These are phyloP conservation scores for Tigriopus japonicus DNA, from an alignment of 1,140 invertebrate species.

Conservation along the genomic window DNA sequence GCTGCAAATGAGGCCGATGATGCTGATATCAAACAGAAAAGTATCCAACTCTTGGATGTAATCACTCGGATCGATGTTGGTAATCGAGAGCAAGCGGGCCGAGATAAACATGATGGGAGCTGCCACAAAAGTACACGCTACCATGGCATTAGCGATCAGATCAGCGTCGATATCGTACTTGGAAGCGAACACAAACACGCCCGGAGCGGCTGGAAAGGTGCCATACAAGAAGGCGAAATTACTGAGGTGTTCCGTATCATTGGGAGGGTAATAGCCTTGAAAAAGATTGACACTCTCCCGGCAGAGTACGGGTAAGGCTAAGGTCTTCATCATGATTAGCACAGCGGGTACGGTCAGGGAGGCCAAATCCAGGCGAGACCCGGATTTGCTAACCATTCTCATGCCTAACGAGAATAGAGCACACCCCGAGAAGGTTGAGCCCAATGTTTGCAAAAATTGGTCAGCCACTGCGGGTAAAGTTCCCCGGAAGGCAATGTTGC, in stretches of 20 bases:
- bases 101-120: constrained; percentile 88
- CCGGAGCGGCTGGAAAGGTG: constrained; percentile 81
- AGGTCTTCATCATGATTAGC: constrained; percentile 73
- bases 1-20: not conserved
- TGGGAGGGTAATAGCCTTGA: constrained; percentile 31
- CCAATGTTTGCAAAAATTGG: constrained; percentile 43
- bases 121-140: constrained; percentile 77
- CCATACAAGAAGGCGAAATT: constrained; percentile 91
- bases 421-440: constrained; percentile 69
- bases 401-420: constrained; percentile 76
- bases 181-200: constrained; percentile 79
- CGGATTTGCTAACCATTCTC: constrained; percentile 77
- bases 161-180: constrained; percentile 69
- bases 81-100: constrained; percentile 64
- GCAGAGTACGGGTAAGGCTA: constrained; percentile 66
- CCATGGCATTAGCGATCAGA: constrained; percentile 75
- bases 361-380: constrained; percentile 40
- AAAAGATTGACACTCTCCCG: constrained; percentile 39
- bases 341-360: constrained; percentile 60
- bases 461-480: constrained; percentile 50
- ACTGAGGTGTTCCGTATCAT: constrained; percentile 55
- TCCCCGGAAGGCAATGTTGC: constrained; percentile 61
- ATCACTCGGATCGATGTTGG: constrained; percentile 39
- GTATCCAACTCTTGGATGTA: constrained; percentile 51
- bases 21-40: constrained; percentile 56